These are phyloP conservation scores for Brachionus rubens DNA, from an alignment of 1,140 invertebrate species.

Conservation along the genomic window DNA sequence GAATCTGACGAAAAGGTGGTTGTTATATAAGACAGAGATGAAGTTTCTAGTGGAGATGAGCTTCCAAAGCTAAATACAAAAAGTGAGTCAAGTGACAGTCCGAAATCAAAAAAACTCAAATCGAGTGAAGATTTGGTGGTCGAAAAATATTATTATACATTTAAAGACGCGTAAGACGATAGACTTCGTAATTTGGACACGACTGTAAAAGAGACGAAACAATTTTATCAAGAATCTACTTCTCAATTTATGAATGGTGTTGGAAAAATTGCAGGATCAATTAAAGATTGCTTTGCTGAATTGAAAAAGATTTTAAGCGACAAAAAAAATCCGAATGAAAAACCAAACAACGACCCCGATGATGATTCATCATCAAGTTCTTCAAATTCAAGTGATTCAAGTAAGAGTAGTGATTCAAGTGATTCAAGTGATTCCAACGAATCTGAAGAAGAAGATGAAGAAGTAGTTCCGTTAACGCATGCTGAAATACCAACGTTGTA, in stretches of 20 bases:
- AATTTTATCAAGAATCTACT: neutral
- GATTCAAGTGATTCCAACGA: neutral
- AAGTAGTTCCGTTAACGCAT: no score
- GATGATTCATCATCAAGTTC: no score
- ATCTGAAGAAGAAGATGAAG: no score
- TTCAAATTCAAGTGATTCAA: no score
- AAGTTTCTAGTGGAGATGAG: no score
- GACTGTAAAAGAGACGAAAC: neutral
- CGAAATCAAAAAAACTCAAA: neutral
- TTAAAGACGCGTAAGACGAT: neutral
- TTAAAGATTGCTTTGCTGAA: neutral
- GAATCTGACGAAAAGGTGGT: no score
- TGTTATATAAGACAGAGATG: no score
- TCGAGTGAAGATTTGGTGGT: neutral
- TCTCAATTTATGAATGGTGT: neutral
- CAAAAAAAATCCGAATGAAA: neutral
- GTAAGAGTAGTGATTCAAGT: neutral
- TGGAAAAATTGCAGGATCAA: neutral
- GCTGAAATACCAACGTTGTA: no score
- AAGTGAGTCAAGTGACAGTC: no score
- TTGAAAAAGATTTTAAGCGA: neutral
- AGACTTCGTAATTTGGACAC: neutral
- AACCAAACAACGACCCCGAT: neutral
- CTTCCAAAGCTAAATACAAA: no score
- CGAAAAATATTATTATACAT: conserved; percentile 1